Conservation (phyloP, 2,113 vertebrate species). For the Uria lomvia region DNA sequence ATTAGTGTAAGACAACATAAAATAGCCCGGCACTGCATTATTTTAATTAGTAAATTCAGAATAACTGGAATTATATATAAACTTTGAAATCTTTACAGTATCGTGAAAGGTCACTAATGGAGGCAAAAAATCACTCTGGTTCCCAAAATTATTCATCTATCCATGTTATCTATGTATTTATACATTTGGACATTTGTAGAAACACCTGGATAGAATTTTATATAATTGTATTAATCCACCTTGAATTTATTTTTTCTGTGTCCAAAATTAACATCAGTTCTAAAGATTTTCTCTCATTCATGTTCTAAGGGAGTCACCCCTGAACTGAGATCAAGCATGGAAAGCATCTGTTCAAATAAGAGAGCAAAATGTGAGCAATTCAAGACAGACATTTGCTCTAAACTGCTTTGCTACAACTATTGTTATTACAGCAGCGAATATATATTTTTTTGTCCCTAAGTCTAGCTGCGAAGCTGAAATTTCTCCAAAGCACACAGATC, state of each 20-base stretch:
- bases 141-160: neutral
- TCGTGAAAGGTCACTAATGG: neutral
- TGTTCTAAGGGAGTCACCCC: neutral
- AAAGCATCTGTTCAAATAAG: neutral
- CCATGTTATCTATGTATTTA: neutral
- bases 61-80: neutral
- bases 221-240: neutral
- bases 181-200: neutral
- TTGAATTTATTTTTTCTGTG: neutral
- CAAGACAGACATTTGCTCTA: neutral
- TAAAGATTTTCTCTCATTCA: neutral
- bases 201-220: neutral
- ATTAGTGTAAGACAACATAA: neutral
- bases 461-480: constrained; percentile 29
- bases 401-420: neutral
- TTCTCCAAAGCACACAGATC: constrained; percentile 34
- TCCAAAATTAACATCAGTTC: neutral
- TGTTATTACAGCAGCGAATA: neutral
- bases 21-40: neutral
- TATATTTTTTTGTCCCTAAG: neutral
- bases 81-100: neutral
- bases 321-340: neutral
- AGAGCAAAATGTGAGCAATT: neutral
- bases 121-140: neutral
- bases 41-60: neutral